phyloP scores from a whole-genome alignment of 1,140 invertebrate genomes.

The Heliothis virescens region DNA sequence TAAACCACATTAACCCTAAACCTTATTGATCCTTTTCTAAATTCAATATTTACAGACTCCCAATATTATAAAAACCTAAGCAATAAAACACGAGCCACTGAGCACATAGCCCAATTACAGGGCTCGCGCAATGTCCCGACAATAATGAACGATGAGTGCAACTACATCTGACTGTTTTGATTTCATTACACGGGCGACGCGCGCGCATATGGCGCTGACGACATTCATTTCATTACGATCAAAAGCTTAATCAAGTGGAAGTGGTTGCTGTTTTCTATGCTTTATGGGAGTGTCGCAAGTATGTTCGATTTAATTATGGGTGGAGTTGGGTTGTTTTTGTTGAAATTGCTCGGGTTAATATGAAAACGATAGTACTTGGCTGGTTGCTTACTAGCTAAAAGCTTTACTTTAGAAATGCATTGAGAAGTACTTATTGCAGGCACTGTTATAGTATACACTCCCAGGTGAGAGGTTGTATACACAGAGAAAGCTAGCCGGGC shows the following conservation, averaged over 20 bases:
- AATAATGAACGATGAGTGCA: constrained; percentile 34
- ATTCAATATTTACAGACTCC: not conserved
- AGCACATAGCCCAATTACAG: constrained; percentile 24
- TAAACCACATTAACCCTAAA: too few relatives aligned
- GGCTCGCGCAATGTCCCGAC: constrained; percentile 29
- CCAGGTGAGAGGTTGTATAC: too few relatives aligned
- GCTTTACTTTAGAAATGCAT: too few relatives aligned
- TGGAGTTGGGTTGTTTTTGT: not conserved
- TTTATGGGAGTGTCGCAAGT: constrained; percentile 19
- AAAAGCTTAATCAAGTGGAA: constrained; percentile 46
- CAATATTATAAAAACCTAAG: not conserved
- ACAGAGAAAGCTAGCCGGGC: too few relatives aligned
- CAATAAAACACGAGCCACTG: not conserved
- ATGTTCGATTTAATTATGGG: not conserved
- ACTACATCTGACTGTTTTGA: constrained; percentile 51
- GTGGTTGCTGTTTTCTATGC: constrained; percentile 11
- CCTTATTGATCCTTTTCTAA: too few relatives aligned
- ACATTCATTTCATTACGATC: constrained; percentile 36
- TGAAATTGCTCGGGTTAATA: not conserved
- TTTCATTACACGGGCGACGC: constrained; percentile 53
- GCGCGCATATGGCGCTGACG: constrained; percentile 48
- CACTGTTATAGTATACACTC: too few relatives aligned
- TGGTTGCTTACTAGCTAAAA: too few relatives aligned
- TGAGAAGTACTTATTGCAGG: too few relatives aligned
- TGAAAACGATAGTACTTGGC: too few relatives aligned